Evolutionary conservation across 2,888 invertebrate species (phyloP).

Genomic region (Agriopis marginaria): DNA sequence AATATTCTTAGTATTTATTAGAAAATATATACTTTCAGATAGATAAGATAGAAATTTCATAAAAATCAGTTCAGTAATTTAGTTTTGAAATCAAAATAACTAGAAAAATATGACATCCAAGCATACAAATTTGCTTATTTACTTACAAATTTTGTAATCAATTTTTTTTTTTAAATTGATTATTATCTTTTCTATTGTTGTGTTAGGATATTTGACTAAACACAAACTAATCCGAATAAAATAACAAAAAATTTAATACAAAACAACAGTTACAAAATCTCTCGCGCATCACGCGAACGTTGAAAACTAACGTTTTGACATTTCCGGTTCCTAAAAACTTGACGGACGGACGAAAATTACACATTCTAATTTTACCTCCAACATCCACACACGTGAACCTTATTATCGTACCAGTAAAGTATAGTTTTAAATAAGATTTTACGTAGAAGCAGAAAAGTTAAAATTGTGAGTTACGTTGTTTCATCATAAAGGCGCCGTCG

Average conservation of each 20-base stretch:
- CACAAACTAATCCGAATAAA: constrained; percentile 37
- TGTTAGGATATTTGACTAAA: background rate
- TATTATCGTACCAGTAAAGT: constrained; percentile 37
- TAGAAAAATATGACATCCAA: too few relatives aligned
- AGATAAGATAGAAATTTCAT: too few relatives aligned
- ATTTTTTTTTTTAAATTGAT: too few relatives aligned
- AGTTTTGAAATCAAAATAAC: too few relatives aligned
- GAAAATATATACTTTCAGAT: too few relatives aligned
- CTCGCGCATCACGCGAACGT: constrained; percentile 68
- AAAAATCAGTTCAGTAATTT: too few relatives aligned
- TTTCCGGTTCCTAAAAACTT: constrained; percentile 74
- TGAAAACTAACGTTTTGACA: constrained; percentile 72
- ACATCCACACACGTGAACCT: constrained; percentile 17
- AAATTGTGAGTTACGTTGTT: constrained; percentile 50
- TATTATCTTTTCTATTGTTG: background rate
- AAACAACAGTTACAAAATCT: constrained; percentile 56
- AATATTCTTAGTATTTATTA: too few relatives aligned
- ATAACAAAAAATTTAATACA: constrained; percentile 6
- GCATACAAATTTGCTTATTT: too few relatives aligned
- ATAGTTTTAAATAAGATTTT: constrained; percentile 34
- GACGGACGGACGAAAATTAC: constrained; percentile 59
- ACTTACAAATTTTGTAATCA: too few relatives aligned
- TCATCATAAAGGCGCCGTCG: constrained; percentile 62
- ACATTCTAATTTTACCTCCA: constrained; percentile 15
- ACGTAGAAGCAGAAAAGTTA: constrained; percentile 21